Conservation (phyloP, 2,113 vertebrate species). For the Ochotona curzoniae region DNA sequence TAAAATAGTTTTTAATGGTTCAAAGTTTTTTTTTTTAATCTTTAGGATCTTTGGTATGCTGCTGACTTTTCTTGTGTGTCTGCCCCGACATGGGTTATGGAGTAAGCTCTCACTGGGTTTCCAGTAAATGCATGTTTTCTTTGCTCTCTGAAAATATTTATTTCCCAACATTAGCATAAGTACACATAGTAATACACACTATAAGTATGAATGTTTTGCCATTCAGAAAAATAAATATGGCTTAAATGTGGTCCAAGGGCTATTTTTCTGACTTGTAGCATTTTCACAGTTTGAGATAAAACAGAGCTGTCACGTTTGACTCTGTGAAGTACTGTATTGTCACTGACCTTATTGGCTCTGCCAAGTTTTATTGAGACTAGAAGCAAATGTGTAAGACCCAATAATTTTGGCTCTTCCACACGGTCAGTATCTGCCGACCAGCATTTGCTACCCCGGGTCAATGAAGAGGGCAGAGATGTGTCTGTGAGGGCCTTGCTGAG, state of each 20-base stretch:
- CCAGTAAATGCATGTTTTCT: not conserved
- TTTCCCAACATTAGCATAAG: not conserved
- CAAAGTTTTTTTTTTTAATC: not conserved
- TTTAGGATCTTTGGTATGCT: not conserved
- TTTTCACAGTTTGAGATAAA: slow-evolving; percentile 62
- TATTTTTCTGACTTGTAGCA: slow-evolving; percentile 39
- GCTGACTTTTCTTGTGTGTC: not conserved
- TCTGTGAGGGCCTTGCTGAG: not conserved
- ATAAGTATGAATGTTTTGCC: slow-evolving; percentile 36
- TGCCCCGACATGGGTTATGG: not conserved
- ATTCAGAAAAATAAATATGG: slow-evolving; percentile 34
- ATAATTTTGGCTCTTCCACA: not conserved
- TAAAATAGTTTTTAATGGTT: not conserved
- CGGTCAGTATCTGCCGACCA: slow-evolving; percentile 42
- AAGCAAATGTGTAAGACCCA: slow-evolving; percentile 47
- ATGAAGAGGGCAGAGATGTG: not conserved
- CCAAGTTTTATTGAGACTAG: slow-evolving; percentile 61
- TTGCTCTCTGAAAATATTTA: not conserved
- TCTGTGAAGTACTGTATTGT: slow-evolving; percentile 59
- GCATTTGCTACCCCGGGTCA: not conserved
- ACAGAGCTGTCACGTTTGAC: slow-evolving; percentile 62
- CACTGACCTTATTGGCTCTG: slow-evolving; percentile 42
- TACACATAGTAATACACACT: not conserved
- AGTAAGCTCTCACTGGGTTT: not conserved
- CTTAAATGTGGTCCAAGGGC: not conserved